Percentiles rank a stretch among this genome's conserved stretches.
Conservation (phyloP, 2,113 vertebrate species). For the Miniopterus natalensis region DNA sequence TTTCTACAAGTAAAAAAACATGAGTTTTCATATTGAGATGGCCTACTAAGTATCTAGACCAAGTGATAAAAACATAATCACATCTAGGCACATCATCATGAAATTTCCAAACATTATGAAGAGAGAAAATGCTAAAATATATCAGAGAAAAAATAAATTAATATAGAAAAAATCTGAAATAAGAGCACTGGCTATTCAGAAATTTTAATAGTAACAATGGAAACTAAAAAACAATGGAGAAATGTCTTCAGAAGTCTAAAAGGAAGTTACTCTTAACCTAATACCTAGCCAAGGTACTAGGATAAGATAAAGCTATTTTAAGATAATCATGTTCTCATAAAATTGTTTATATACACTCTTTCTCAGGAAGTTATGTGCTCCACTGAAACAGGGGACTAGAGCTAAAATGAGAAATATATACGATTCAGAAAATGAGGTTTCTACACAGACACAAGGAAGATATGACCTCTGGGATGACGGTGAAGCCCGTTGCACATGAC, state of each 20-base stretch:
- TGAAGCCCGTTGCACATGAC: not conserved
- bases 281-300: not conserved
- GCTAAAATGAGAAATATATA: not conserved
- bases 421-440: not conserved
- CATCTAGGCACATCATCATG: not conserved
- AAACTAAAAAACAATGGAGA: not conserved
- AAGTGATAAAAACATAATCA: not conserved
- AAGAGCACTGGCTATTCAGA: not conserved
- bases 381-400: not conserved
- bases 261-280: not conserved
- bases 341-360: not conserved
- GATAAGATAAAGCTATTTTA: not conserved
- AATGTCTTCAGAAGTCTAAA: not conserved
- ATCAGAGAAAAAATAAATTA: not conserved
- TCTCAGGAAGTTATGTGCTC: not conserved
- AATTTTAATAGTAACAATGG: not conserved
- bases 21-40: not conserved
- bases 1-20: not conserved
- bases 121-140: conserved; percentile 5
- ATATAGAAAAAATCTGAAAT: not conserved
- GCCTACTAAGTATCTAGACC: not conserved
- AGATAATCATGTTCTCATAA: not conserved
- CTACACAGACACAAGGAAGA: conserved; percentile 11
- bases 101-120: not conserved
- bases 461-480: not conserved